A percentile compares a stretch with the other conserved stretches of the same genome.
Evolutionary conservation across 2,113 vertebrate genomes (phyloP).

Genomic region (Furnarius figulus): DNA sequence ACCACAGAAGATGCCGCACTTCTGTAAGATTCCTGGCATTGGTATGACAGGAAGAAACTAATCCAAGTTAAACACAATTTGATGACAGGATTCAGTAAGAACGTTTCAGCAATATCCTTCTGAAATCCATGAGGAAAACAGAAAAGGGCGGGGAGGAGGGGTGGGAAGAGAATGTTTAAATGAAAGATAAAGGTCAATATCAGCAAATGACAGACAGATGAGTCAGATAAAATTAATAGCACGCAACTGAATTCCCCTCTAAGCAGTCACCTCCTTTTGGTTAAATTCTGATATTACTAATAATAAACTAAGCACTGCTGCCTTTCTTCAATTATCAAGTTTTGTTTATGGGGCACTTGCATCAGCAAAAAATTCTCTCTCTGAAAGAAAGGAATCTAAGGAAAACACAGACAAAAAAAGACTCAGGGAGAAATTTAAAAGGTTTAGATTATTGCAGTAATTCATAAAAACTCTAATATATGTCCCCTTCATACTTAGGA

Average conservation of each 20-base stretch:
- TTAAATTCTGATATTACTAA: background rate
- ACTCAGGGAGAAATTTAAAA: background rate
- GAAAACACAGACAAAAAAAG: background rate
- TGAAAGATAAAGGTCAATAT: background rate
- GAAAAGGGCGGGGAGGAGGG: background rate
- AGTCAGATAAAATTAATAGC: background rate
- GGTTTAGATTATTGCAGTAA: background rate
- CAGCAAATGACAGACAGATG: background rate
- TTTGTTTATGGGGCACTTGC: background rate
- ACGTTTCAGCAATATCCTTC: background rate
- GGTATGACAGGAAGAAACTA: background rate
- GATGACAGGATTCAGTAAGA: background rate
- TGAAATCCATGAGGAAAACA: background rate
- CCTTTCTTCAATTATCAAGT: background rate
- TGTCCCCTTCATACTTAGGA: background rate
- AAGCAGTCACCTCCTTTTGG: background rate
- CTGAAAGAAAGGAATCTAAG: background rate
- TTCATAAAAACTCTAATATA: background rate
- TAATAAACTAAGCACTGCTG: background rate
- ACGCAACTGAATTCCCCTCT: background rate
- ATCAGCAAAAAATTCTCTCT: background rate
- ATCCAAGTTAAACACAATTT: background rate
- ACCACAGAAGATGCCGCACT: background rate
- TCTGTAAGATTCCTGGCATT: background rate
- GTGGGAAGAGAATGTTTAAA: background rate